Conservation (phyloP, 2,888 invertebrate species). For the Cerceris ruficornis region DNA sequence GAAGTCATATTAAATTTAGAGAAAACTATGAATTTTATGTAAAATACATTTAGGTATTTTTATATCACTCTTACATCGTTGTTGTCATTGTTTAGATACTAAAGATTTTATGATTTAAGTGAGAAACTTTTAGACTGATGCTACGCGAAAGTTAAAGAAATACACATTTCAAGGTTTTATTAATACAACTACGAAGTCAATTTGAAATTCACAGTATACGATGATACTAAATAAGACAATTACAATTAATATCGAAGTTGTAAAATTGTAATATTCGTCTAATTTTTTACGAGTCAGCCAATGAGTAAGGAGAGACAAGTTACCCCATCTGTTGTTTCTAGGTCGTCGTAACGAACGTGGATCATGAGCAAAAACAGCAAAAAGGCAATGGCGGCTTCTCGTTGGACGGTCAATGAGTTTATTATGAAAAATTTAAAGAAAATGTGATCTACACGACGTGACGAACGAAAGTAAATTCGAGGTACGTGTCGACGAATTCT, state of each 20-base stretch:
- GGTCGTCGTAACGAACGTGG: slow-evolving; percentile 59
- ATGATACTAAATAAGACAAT: not conserved
- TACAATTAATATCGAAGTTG: not conserved
- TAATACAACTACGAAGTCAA: too few relatives aligned
- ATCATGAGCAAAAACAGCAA: slow-evolving; percentile 64
- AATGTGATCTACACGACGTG: slow-evolving; percentile 67
- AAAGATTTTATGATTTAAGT: too few relatives aligned
- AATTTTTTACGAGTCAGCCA: slow-evolving; percentile 20
- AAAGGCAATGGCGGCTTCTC: slow-evolving; percentile 74
- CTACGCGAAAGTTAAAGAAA: too few relatives aligned
- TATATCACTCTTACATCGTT: too few relatives aligned
- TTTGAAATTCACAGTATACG: too few relatives aligned
- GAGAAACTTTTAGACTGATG: too few relatives aligned
- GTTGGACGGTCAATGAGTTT: slow-evolving; percentile 60
- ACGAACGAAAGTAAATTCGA: slow-evolving; percentile 48
- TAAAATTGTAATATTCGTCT: slow-evolving; percentile 9
- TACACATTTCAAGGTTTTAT: too few relatives aligned
- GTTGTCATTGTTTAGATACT: too few relatives aligned
- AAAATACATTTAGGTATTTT: too few relatives aligned
- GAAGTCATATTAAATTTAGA: too few relatives aligned
- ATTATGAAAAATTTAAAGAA: slow-evolving; percentile 65
- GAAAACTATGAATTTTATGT: too few relatives aligned
- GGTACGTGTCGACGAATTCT: slow-evolving; percentile 48
- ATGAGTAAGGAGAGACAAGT: slow-evolving; percentile 42
- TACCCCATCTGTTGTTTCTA: slow-evolving; percentile 57